Base-by-base conservation (phyloP, 2,113 vertebrate genomes). In the Lynx canadensis region DNA sequence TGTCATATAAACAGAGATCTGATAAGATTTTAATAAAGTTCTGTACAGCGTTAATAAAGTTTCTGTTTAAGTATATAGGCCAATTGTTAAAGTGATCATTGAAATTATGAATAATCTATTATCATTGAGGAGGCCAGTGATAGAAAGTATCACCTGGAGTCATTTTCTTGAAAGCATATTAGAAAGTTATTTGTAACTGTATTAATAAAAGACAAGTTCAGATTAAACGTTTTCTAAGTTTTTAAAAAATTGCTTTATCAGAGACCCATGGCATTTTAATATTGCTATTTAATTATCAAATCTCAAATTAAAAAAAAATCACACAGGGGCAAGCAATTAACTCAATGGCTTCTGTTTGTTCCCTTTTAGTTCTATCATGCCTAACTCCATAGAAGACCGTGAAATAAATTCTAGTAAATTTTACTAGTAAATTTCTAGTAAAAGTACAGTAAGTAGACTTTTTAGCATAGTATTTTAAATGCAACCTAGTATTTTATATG, bases 401-500 rank as follows among this genome's bases (percentile, higher is more conserved):
- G 78, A 36, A 94, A 92, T 65, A 76, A 57, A 33, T 52, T 71
- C 25, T 78, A 79, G 71, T 76, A 88, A 74, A 90, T 87, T 63
- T 69, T 31, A 87, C n/a, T 31, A 65, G 4, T 74, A 60, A 23
- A 95, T 83, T 48, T 84, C 29, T 89, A 65, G 2, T 18, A 48
- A 57, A 66, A 9, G 57, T 60, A 60, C 57, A 60, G 21, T 60
- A 91, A 81, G 89, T n/a, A 76, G 2, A 60, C 85, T 66, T 74
- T 94, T 93, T 55, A 81, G 18, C 31, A 87, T 82, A 71, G 4
- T 23, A 86, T 71, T 94, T 93, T 89, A 95, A 96, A 76, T 31
- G 1, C 13, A 85, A 45, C 11, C 10, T 36, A 36, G 1, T 52
- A 88, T 57, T 48, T 96, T 48, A 23, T 55, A 65, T 89, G 86